Evolutionary conservation across 30 jellyfish, hydroid and myxozoan species (phyloP), one percentile per base, ranked within the genome.

Genomic region (Pseudorhiza aurosa): DNA sequence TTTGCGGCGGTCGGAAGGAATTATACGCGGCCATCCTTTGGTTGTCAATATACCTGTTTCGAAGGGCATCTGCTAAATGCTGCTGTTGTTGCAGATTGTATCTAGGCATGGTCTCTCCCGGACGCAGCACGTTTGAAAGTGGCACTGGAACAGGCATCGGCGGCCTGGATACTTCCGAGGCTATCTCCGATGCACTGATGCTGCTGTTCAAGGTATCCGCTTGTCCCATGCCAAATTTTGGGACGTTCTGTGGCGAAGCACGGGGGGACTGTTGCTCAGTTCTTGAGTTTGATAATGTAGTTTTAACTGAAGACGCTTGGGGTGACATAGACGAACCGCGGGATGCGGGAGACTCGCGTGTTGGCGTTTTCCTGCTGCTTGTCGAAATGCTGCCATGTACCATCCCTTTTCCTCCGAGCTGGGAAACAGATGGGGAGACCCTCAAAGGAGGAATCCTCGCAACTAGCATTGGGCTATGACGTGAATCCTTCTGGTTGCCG

Each of bases 371-470:
- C 25, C 75, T 56, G 21, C 57, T 50, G 21, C 30, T 43, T 12
- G 53, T 28, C 7, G 75, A 8, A 2, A 59, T 25, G 57, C 35
- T 44, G 30, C 32, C 51, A 27, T 18, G 72, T 24, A 30, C 1
- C 83, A 70, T 44, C 35, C 86, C 53, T 31, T 51, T 65, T 22
- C 86, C 53, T 24, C 88, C 88, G 30, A 80, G 39, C 50, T 64
- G 91, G 21, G 91, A 57, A 4, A 68, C 70, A 3, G 91, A 63
- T 10, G 91, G 84, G 4, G 91, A 63, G 24, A 80, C 69, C 42
- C 83, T 71, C 18, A 80, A 51, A 25, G 91, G 77, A 57, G 88
- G 80, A 30, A 76, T 53, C 9, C 67, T 36, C 14, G 67, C 14
- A 21, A 9, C 36, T 17, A 15, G 4, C 8, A 53, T 22, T 10